Evolutionary conservation across 2,797 vertebrate species (phyloP), one percentile per base, ranked within the genome.

Genomic region (Micropoecilia bifurca): DNA sequence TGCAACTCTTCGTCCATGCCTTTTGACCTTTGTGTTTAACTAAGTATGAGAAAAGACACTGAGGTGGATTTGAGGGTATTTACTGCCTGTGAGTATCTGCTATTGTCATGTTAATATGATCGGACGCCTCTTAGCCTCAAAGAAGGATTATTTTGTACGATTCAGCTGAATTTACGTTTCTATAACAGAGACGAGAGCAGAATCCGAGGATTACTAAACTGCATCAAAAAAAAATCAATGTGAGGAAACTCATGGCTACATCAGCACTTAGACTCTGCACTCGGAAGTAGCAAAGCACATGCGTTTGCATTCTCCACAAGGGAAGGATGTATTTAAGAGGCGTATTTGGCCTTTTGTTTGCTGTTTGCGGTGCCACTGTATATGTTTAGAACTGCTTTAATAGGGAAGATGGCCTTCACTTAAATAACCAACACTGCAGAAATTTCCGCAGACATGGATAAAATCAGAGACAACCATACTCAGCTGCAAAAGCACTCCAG

Each of bases 51-150:
- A 39, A 63, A 85, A 85, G 82, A 85, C 86, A 84, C 77, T 76
- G 81, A 89, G 81, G 75, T 84, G 71, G 66, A 80, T 80, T 66
- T 57, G 72, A 85, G 83, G 75, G 81, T 86, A 82, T 91, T 92
- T 91, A 85, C 53, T 82, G 10, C 68, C 73, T 71, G 66, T 88
- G 80, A 89, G 81, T 85, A 68, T 69, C 55, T 50, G 48, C 85
- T 33, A 87, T 92, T 94, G 91, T 92, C 86, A 92, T 90, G 91
- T 80, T 92, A 93, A 94, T 93, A 83, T 77, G 45, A 77, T 74
- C 53, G 73, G 83, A 84, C 43, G 77, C 89, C 75, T 85, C 88
- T 88, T 85, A 91, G 89, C 82, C 89, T 92, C 73, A 84, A 85
- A 90, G 90, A 10, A 3, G 88, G 87, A 89, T 92, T 92, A 90